phyloP scores from a whole-genome alignment of 2,797 vertebrate genomes.

The Morelia viridis region DNA sequence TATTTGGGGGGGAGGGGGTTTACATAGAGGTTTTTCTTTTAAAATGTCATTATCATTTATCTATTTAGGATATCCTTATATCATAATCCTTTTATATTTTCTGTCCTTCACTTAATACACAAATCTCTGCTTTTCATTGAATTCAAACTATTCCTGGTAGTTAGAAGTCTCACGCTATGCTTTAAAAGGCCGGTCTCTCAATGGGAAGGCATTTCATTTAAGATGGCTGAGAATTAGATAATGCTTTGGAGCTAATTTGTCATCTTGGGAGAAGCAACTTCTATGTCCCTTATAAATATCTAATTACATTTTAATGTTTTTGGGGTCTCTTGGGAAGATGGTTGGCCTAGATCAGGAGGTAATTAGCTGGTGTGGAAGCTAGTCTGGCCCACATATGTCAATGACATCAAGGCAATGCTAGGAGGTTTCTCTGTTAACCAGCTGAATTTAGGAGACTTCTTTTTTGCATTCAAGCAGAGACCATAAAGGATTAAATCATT shows the following conservation, averaged over 20 bases:
- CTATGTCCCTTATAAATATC: conserved; percentile 57
- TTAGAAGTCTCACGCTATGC: conserved; percentile 24
- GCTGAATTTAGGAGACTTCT: conserved; percentile 19
- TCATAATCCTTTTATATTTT: background rate
- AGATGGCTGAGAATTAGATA: conserved; percentile 48
- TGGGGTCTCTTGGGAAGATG: conserved; percentile 46
- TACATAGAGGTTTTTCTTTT: background rate
- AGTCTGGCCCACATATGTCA: conserved; percentile 26
- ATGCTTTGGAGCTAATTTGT: conserved; percentile 53
- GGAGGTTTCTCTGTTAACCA: conserved; percentile 39
- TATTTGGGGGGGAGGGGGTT: background rate
- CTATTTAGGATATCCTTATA: accelerated
- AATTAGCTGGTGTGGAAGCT: conserved; percentile 60
- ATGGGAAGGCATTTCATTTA: conserved; percentile 54
- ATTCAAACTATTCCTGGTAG: background rate
- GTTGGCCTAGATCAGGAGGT: conserved; percentile 56
- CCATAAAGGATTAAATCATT: background rate
- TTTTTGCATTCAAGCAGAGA: conserved; percentile 30
- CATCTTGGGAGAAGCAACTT: conserved; percentile 36
- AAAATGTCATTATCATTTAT: background rate
- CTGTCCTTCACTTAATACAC: background rate
- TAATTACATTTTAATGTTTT: conserved; percentile 56
- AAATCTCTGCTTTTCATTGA: background rate
- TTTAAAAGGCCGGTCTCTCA: conserved; percentile 47
- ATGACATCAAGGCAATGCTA: conserved; percentile 16